Evolutionary conservation across 2,888 invertebrate genomes (phyloP), one percentile per base, ranked within the genome.

Genomic region (Ophion obscuratus): DNA sequence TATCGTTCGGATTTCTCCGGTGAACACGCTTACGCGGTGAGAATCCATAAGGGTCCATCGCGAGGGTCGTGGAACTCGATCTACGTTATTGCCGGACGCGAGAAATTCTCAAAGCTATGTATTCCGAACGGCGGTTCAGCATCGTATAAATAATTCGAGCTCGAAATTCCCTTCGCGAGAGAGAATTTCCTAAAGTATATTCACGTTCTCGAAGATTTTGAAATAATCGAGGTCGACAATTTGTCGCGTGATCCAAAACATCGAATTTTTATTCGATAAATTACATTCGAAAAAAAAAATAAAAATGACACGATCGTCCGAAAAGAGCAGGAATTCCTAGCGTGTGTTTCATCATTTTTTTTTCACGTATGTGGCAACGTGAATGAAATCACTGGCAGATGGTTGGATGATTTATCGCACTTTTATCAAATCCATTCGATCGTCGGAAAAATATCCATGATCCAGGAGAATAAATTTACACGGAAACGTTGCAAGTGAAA

Each of bases 401-500:
- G 85, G 17, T 31, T 11, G 20, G 27, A 36, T 76, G 79, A 20
- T 27, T 82, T 36, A 71, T 66, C 24, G 44, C n/a, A 17, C 1
- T 17, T 53, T 31, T 27, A 27, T 62, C 24, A 57, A 75, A 64
- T 76, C 74, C 53, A 79, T 40, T 64, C 66, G 71, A 82, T 79
- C 82, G 67, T 66, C 17, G 2, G 53, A 2, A 53, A 71, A 82
- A 85, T 85, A 82, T 59, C 64, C 36, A 62, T 61, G 75, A 75
- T 44, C 75, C 67, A 24, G 76, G 59, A 71, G 76, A 83, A 82
- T 75, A 70, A 31, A 24, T 36, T 77, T 67, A 81, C 61, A 73
- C 68, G 84, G 53, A 77, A 84, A 73, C 20, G 62, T 40, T 62
- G 24, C 14, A 71, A 47, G 27, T 24, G 64, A 47, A 57, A 76